Evolutionary conservation across 2,113 vertebrate species (phyloP).

Genomic region (Pseudopodoces humilis): DNA sequence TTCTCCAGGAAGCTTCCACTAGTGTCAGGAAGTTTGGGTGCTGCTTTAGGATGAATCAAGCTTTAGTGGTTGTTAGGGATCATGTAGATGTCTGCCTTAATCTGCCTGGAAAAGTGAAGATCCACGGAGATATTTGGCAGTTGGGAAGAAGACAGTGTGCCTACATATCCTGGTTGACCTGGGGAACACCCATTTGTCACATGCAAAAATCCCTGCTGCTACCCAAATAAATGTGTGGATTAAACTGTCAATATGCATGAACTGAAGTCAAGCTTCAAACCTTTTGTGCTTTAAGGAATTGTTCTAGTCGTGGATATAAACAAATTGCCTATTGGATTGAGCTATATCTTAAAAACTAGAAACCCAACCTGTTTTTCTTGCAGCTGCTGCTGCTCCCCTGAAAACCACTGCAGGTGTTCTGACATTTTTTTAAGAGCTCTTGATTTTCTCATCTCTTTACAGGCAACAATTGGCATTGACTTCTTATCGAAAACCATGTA

Average conservation of each 20-base stretch:
- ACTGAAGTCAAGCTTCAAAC: not conserved
- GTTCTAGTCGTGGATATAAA: not conserved
- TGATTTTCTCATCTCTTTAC: constrained; percentile 33
- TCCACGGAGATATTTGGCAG: not conserved
- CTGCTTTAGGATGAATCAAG: not conserved
- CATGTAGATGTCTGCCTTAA: not conserved
- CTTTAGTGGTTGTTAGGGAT: not conserved
- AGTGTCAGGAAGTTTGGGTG: not conserved
- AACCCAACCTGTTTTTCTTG: not conserved
- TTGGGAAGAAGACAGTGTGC: not conserved
- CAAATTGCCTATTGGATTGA: not conserved
- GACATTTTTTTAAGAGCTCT: not conserved
- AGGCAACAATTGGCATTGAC: constrained; percentile 99
- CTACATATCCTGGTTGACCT: not conserved
- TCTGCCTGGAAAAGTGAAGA: not conserved
- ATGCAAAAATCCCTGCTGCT: not conserved
- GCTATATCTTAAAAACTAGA: not conserved
- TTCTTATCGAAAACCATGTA: constrained; percentile 99
- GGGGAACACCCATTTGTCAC: fast-evolving
- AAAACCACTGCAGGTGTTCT: not conserved
- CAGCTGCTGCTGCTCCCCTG: not conserved
- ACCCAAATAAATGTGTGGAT: not conserved
- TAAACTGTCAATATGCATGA: not conserved
- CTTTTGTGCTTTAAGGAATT: not conserved
- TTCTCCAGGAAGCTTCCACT: not conserved